Evolutionary conservation across 2,797 vertebrate species (phyloP).

Genomic region (Schizopygopsis pylzovi): DNA sequence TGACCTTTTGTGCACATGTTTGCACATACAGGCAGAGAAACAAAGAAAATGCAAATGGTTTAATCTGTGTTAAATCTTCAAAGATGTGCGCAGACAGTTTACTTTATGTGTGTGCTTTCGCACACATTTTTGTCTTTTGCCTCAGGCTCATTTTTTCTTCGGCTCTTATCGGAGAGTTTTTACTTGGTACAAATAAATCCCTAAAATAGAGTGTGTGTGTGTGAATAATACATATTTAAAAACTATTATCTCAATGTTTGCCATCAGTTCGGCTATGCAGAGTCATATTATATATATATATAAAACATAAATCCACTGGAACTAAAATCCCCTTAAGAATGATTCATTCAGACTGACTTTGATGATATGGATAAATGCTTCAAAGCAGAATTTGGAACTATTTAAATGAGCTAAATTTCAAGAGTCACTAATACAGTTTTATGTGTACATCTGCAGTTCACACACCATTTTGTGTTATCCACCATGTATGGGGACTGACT

Average conservation of each 20-base stretch:
- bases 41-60: constrained; percentile 13
- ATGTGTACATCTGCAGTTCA: not conserved
- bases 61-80: constrained; percentile 40
- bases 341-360: not conserved
- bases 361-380: not conserved
- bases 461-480: constrained; percentile 33
- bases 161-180: constrained; percentile 32
- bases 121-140: constrained; percentile 44
- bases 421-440: not conserved
- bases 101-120: constrained; percentile 13
- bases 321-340: not conserved
- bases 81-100: constrained; percentile 41
- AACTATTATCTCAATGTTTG: constrained; percentile 6
- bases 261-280: not conserved
- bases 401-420: not conserved
- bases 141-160: constrained; percentile 29
- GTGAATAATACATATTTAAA: not conserved
- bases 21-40: not conserved
- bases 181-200: constrained; percentile 32
- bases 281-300: not conserved
- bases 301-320: not conserved
- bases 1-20: constrained; percentile 37
- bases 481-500: constrained; percentile 31
- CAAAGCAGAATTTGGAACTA: not conserved
- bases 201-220: constrained; percentile 23